Conservation (phyloP, 2,113 vertebrate species). For the Labeo rohita region DNA sequence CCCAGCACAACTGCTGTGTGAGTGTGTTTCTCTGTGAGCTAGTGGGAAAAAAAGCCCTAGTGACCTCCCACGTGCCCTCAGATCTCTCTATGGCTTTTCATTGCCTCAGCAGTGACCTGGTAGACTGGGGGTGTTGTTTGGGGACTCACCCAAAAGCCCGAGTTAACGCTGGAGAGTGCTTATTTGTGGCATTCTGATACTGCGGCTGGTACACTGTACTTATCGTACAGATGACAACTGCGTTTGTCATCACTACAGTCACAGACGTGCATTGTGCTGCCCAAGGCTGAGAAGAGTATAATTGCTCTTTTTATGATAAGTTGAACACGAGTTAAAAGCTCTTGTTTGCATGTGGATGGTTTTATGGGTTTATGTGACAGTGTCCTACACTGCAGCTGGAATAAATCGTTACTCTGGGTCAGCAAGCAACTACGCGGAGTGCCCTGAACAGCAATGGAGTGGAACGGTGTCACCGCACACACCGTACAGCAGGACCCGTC, state of each 20-base stretch:
- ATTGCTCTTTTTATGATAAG: not conserved
- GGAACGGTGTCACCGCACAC: conserved; percentile 71
- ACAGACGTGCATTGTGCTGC: conserved; percentile 19
- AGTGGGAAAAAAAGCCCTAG: conserved; percentile 55
- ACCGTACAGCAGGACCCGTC: conserved; percentile 51
- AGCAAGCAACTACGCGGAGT: conserved; percentile 70
- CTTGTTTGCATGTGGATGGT: not conserved
- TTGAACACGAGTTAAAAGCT: not conserved
- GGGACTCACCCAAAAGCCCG: conserved; percentile 34
- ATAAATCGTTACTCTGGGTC: conserved; percentile 70
- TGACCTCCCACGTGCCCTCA: conserved; percentile 68
- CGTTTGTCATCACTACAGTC: conserved; percentile 5
- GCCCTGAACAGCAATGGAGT: conserved; percentile 71
- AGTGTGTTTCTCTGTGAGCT: conserved; percentile 37
- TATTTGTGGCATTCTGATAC: conserved; percentile 4
- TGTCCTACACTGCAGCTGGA: conserved; percentile 65
- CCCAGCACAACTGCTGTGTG: not conserved
- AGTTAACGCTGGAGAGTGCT: not conserved
- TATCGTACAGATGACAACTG: not conserved
- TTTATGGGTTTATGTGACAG: conserved; percentile 26
- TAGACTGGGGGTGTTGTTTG: conserved; percentile 55
- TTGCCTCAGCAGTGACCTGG: conserved; percentile 60
- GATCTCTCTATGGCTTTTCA: conserved; percentile 70
- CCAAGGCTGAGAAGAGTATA: conserved; percentile 1
- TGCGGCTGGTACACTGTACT: not conserved